Evolutionary conservation across 1,140 invertebrate species (phyloP), one percentile per base, ranked within the genome.

Genomic region (Drosophila sucinea): DNA sequence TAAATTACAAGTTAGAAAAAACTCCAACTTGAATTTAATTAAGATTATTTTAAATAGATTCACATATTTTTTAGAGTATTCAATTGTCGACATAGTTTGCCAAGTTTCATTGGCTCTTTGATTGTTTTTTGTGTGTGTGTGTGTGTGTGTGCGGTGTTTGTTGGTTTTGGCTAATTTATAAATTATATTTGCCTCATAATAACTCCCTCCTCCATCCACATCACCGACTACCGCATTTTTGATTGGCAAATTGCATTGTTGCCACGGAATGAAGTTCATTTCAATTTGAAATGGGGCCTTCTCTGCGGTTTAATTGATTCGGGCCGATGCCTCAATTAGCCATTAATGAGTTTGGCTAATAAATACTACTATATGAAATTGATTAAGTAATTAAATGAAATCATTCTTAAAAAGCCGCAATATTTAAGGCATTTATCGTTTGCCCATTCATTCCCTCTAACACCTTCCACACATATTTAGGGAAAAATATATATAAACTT

Each of bases 121-220:
- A 33, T 25, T 68, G 66, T 64, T 47, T 72, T 73, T 68, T 60
- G 60, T 69, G 44, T 35, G 4, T 38, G 35, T 41, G 3, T 47
- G 44, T 47, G 4, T 25, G n/a, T 25, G 1, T 47, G 7, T 38
- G 1, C 8, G 3, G 30, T 17, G 8, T 40, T 47, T 35, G 3
- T 17, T 47, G 4, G 0, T 23, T 60, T 56, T 70, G 76, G 67
- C 65, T 89, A 83, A 89, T 87, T 87, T 89, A 74, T 77, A 89
- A 89, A 89, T 89, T 85, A 79, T 68, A 74, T 85, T 85, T 86
- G 73, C 78, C 71, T 67, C 63, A 41, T 47, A 81, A 47, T 47
- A 47, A 35, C 71, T 5, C 44, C 6, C 1, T 25, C 10, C 44
- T 2, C 5, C 23, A 27, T 1, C n/a, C 17, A 5, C 17, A 44